Percentiles rank a stretch among this genome's conserved stretches.
These are phyloP conservation scores for Hipparchia semele DNA, from an alignment of 2,888 invertebrate genomes.

Conservation along the genomic window DNA sequence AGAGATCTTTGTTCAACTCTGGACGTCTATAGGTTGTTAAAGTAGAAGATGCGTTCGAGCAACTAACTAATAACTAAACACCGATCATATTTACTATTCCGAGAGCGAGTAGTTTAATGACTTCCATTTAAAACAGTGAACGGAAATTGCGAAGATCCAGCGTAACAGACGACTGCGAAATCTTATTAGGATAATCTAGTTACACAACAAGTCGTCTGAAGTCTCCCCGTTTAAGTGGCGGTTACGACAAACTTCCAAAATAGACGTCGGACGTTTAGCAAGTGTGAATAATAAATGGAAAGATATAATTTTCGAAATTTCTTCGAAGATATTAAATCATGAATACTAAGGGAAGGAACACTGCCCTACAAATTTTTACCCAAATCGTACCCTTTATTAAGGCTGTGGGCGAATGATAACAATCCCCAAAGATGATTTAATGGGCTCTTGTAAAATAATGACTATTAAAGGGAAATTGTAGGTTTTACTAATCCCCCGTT, in stretches of 20 bases:
- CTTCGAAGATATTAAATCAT: slow-evolving; percentile 27
- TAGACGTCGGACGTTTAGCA: slow-evolving; percentile 70
- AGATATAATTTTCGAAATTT: slow-evolving; percentile 63
- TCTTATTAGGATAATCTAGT: slow-evolving; percentile 52
- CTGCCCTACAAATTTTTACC: slow-evolving; percentile 23
- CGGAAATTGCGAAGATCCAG: slow-evolving; percentile 35
- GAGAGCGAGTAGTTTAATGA: slow-evolving; percentile 29
- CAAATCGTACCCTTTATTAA: slow-evolving; percentile 27
- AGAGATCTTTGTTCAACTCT: too few species aligned
- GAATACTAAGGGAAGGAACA: slow-evolving; percentile 12
- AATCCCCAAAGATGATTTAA: slow-evolving; percentile 23
- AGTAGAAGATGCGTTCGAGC: slow-evolving; percentile 8
- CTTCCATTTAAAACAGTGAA: slow-evolving; percentile 35
- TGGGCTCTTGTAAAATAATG: slow-evolving; percentile 24
- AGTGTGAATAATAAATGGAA: slow-evolving; percentile 66
- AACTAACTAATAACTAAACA: slow-evolving; percentile 8
- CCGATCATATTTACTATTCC: slow-evolving; percentile 13
- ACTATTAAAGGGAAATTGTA: slow-evolving; percentile 12
- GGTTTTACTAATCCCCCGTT: neutral
- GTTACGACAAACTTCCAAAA: slow-evolving; percentile 69
- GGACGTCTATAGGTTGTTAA: too few species aligned
- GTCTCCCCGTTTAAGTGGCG: slow-evolving; percentile 61
- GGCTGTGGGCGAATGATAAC: slow-evolving; percentile 29
- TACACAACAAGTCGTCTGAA: slow-evolving; percentile 56
- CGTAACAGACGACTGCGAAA: slow-evolving; percentile 46